Conservation (phyloP, 2,888 invertebrate genomes). For the Scaptomyza caliginosa region DNA sequence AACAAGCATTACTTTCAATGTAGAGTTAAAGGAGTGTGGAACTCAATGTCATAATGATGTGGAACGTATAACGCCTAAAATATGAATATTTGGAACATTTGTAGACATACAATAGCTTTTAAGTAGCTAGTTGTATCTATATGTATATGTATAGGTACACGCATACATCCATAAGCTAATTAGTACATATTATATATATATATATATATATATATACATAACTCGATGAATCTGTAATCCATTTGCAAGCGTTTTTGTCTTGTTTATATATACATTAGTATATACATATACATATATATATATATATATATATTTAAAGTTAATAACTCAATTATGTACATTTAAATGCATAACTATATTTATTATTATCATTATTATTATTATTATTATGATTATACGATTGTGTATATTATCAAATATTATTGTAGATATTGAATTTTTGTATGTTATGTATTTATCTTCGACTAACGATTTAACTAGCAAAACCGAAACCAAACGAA, state of each 20-base stretch:
- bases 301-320: conserved; percentile 35
- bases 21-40: conserved; percentile 14
- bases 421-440: conserved; percentile 71
- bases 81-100: conserved; percentile 47
- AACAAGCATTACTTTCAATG: neutral
- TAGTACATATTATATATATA: conserved; percentile 26
- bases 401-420: conserved; percentile 51
- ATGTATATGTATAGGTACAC: conserved; percentile 28
- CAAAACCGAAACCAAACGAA: conserved; percentile 2
- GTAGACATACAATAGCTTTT: conserved; percentile 28
- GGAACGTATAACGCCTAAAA: conserved; percentile 37
- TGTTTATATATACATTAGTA: conserved; percentile 38
- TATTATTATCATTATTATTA: conserved; percentile 51
- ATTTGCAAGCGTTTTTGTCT: conserved; percentile 75
- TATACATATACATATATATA: neutral
- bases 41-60: conserved; percentile 45
- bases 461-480: conserved; percentile 49
- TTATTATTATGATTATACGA: conserved; percentile 56
- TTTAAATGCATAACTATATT: conserved; percentile 54
- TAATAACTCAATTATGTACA: conserved; percentile 67
- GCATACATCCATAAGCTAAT: conserved; percentile 37
- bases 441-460: conserved; percentile 64
- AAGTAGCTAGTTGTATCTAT: conserved; percentile 36
- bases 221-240: conserved; percentile 63
- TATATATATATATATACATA: conserved; percentile 34